Conservation (phyloP, 2,797 vertebrate species). For the Vespertilio murinus region DNA sequence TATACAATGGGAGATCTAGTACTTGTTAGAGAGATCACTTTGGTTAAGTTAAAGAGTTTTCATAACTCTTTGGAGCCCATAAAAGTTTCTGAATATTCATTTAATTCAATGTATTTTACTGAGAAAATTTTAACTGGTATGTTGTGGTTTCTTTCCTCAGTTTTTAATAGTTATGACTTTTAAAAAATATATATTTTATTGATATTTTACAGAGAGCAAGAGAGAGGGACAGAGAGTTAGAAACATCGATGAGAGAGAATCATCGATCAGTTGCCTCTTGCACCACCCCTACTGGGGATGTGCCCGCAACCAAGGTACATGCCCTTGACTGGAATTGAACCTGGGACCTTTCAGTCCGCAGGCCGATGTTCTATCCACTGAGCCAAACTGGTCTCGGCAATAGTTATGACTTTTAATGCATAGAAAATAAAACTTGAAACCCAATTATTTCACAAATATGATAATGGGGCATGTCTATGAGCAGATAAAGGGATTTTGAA, state of each 20-base stretch:
- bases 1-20: neutral
- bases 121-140: neutral
- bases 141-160: neutral
- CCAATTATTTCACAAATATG: neutral
- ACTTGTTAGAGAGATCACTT: neutral
- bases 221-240: too few species aligned
- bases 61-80: neutral
- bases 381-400: too few species aligned
- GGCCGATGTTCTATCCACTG: too few species aligned
- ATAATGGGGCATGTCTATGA: neutral
- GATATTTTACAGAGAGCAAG: too few species aligned
- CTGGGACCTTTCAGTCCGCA: too few species aligned
- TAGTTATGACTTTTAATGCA: neutral
- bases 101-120: neutral
- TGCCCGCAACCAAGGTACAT: too few species aligned
- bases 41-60: neutral
- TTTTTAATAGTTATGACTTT: neutral
- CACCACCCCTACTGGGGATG: too few species aligned
- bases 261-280: too few species aligned
- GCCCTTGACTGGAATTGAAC: too few species aligned
- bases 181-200: too few species aligned
- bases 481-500: neutral
- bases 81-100: neutral
- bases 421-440: neutral
- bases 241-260: too few species aligned